A percentile compares a stretch with the other conserved stretches of the same genome.
Conservation (phyloP, 1,140 invertebrate species). For the Lordiphosa mommai region DNA sequence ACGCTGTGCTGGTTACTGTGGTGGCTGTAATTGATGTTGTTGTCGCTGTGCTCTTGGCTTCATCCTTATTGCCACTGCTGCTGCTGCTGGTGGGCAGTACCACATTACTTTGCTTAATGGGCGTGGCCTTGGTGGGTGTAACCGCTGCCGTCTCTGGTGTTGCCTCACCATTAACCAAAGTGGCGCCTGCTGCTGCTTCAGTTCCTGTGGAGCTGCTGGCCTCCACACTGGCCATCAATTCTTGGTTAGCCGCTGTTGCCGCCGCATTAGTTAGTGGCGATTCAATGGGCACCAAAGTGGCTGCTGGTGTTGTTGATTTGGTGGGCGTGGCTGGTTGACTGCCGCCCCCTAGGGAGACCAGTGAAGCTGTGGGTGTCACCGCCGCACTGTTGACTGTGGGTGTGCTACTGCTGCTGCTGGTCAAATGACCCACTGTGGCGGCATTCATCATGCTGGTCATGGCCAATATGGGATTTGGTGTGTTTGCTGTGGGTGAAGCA, state of each 20-base stretch:
- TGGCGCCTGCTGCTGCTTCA: slow-evolving; percentile 23
- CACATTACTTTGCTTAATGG: slow-evolving; percentile 52
- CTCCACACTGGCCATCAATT: slow-evolving; percentile 31
- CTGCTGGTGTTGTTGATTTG: slow-evolving; percentile 51
- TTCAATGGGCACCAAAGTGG: slow-evolving; percentile 79
- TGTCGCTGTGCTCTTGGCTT: slow-evolving; percentile 53
- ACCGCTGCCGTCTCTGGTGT: slow-evolving; percentile 45
- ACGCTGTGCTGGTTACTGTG: slow-evolving; percentile 27
- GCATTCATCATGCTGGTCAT: slow-evolving; percentile 78
- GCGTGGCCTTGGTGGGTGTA: slow-evolving; percentile 66
- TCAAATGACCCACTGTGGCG: slow-evolving; percentile 52
- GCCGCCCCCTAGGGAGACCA: slow-evolving; percentile 26
- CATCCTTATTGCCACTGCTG: slow-evolving; percentile 66
- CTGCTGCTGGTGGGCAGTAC: slow-evolving; percentile 45
- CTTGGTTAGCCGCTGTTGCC: slow-evolving; percentile 3
- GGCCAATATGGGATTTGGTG: slow-evolving; percentile 68
- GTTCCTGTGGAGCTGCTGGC: slow-evolving; percentile 46
- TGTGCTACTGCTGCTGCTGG: slow-evolving; percentile 9
- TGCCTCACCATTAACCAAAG: slow-evolving; percentile 1
- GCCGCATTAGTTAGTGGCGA: slow-evolving; percentile 22
- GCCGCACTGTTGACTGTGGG: slow-evolving; percentile 15
- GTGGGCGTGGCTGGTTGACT: slow-evolving; percentile 43
- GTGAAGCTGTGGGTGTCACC: slow-evolving; percentile 18
- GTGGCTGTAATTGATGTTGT: slow-evolving; percentile 57
- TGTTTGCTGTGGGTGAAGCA: slow-evolving; percentile 59